Evolutionary conservation across 2,113 vertebrate species (phyloP).

Genomic region (Turdus rufiventris): DNA sequence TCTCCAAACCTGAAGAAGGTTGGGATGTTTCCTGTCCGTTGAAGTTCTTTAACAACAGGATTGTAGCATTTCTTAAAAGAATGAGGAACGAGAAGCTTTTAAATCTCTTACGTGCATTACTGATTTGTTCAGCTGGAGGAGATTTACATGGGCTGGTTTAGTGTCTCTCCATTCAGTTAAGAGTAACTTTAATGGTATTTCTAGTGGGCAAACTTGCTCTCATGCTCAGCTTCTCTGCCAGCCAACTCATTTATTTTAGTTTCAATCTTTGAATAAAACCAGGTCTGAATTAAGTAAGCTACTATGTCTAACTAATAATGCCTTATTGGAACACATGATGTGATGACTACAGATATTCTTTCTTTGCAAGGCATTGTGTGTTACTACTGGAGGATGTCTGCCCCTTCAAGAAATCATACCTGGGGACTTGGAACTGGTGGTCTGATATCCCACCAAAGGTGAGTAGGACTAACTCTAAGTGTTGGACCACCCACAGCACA

Average conservation of each 20-base stretch:
- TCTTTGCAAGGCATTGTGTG: background rate
- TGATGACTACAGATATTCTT: background rate
- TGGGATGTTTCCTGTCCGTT: background rate
- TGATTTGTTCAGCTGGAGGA: slow-evolving; percentile 15
- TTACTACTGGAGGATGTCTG: background rate
- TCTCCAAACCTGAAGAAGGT: background rate
- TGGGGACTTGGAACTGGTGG: background rate
- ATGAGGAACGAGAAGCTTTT: slow-evolving; percentile 16
- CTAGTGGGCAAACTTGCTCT: background rate
- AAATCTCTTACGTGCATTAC: background rate
- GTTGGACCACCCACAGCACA: background rate
- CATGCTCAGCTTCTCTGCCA: background rate
- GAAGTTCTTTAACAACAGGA: background rate
- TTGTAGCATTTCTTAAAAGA: background rate
- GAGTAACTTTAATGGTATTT: slow-evolving; percentile 27
- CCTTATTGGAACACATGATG: background rate
- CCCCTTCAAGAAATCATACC: background rate
- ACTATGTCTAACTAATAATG: background rate
- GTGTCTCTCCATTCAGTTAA: slow-evolving; percentile 19
- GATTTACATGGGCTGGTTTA: background rate
- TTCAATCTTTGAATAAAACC: slow-evolving; percentile 4
- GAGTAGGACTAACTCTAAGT: background rate
- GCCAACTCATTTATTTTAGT: slow-evolving; percentile 40
- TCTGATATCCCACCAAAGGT: background rate
- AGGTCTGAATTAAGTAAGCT: background rate